These are phyloP conservation scores for Avahi laniger DNA, from an alignment of 2,797 vertebrate genomes.

Conservation along the genomic window DNA sequence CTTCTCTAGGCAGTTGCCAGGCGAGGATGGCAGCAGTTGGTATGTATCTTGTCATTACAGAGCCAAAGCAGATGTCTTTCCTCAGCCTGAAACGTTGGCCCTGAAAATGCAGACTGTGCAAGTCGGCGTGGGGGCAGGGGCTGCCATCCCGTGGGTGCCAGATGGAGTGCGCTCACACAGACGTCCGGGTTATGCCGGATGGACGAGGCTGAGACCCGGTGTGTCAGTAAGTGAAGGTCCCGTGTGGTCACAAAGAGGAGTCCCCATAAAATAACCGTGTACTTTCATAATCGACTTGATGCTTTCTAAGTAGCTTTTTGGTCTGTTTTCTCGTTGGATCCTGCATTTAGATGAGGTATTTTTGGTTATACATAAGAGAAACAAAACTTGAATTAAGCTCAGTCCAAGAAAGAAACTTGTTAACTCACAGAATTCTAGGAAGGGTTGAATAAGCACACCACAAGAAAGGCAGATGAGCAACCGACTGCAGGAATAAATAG, in stretches of 20 bases:
- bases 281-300: not conserved
- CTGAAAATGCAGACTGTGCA: not conserved
- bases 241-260: not conserved
- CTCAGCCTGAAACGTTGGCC: not conserved
- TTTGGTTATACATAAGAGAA: not conserved
- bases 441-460: not conserved
- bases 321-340: not conserved
- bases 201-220: not conserved
- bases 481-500: not conserved
- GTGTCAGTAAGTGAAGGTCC: not conserved
- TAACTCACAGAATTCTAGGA: not conserved
- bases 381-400: not conserved
- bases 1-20: not conserved
- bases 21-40: not conserved
- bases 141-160: not conserved
- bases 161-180: not conserved
- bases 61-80: not conserved
- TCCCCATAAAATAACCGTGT: not conserved
- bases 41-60: not conserved
- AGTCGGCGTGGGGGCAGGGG: not conserved
- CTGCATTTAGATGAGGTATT: not conserved
- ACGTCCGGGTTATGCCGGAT: accelerated
- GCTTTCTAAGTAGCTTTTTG: not conserved
- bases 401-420: not conserved
- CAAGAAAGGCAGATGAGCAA: not conserved